Conservation (phyloP, 2,888 invertebrate genomes). For the Nasonovia ribisnigri region DNA sequence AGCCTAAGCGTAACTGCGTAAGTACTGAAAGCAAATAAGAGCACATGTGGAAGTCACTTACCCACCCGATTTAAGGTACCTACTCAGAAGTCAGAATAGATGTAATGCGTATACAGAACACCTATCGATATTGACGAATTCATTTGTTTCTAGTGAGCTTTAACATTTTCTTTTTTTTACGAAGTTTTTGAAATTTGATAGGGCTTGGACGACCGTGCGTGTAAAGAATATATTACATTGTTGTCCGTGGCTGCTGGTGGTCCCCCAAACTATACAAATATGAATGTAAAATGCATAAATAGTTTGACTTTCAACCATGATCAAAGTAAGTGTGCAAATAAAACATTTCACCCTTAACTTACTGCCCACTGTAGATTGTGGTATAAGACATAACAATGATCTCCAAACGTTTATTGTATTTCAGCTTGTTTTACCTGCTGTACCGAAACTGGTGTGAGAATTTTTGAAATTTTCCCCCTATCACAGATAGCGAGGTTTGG, state of each 20-base stretch:
- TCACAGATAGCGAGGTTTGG: slow-evolving; percentile 83
- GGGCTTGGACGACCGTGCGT: not conserved
- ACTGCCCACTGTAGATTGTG: not conserved
- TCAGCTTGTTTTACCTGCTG: slow-evolving; percentile 88
- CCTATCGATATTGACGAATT: too few species aligned
- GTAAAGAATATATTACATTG: not conserved
- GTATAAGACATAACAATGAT: not conserved
- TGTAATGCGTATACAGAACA: too few species aligned
- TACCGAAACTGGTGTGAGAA: slow-evolving; percentile 85
- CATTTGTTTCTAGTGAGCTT: not conserved
- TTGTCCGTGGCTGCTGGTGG: not conserved
- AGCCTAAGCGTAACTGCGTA: too few species aligned
- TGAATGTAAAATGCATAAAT: slow-evolving; percentile 74
- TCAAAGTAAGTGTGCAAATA: slow-evolving; percentile 76
- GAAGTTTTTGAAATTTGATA: not conserved
- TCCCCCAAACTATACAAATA: too few species aligned
- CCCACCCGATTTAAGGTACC: too few species aligned
- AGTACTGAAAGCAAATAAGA: too few species aligned
- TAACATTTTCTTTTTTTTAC: not conserved
- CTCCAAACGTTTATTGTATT: slow-evolving; percentile 68
- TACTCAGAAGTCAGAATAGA: too few species aligned
- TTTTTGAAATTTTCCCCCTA: slow-evolving; percentile 90
- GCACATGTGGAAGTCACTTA: too few species aligned
- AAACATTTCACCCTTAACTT: slow-evolving; percentile 28
- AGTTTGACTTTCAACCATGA: slow-evolving; percentile 84